Evolutionary conservation across 2,113 vertebrate genomes (phyloP).

Genomic region (Vidua chalybeata): DNA sequence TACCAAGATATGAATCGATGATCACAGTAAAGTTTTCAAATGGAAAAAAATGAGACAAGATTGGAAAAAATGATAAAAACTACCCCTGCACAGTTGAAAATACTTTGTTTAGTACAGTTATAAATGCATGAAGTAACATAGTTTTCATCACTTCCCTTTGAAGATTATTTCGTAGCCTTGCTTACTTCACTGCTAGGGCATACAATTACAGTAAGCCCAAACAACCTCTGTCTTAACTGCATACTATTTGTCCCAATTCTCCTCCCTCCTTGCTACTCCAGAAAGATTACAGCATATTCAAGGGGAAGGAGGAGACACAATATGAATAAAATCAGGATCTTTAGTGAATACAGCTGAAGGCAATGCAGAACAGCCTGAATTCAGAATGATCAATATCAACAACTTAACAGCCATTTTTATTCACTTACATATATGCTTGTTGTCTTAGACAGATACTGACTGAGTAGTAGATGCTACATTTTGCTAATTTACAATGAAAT

Average conservation of each 20-base stretch:
- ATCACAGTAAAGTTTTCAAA: background rate
- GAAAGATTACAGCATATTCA: background rate
- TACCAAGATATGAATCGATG: background rate
- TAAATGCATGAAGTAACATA: constrained; percentile 19
- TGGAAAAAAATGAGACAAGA: background rate
- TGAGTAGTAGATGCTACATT: background rate
- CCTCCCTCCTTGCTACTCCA: background rate
- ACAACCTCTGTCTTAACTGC: background rate
- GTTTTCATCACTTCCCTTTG: constrained; percentile 1
- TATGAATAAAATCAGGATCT: background rate
- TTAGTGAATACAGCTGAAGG: background rate
- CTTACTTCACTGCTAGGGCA: background rate
- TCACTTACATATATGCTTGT: background rate
- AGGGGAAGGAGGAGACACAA: background rate
- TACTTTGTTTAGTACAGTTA: background rate
- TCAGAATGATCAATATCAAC: background rate
- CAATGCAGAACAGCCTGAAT: background rate
- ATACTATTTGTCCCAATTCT: background rate
- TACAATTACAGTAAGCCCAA: background rate
- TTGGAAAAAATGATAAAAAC: background rate
- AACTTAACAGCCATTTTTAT: background rate
- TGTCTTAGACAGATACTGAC: background rate
- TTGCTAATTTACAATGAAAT: background rate
- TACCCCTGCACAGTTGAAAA: background rate
- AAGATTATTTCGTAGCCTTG: constrained; percentile 1